Conservation (phyloP, 2,797 vertebrate species). For the Malacoraja senta region DNA sequence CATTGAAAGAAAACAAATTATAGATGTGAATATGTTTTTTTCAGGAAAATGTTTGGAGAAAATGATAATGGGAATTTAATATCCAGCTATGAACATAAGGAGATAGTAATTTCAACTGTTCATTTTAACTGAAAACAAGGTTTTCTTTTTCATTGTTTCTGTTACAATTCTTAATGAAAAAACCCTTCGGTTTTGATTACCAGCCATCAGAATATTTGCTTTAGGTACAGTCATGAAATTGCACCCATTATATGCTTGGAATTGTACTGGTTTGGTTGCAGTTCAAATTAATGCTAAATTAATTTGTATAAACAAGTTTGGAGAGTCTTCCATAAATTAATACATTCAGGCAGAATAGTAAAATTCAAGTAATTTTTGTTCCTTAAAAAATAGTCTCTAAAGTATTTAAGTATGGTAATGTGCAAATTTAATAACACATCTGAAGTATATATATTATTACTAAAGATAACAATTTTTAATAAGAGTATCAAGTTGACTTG, state of each 20-base stretch:
- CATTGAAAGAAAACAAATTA: background rate
- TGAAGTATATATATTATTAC: no score
- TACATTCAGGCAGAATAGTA: background rate
- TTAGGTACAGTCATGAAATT: no score
- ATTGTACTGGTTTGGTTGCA: background rate
- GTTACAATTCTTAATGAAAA: background rate
- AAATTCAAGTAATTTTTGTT: background rate
- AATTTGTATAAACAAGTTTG: background rate
- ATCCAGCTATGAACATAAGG: slow-evolving; percentile 25
- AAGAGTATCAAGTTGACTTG: no score
- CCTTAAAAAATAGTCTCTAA: no score
- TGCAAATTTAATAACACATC: no score
- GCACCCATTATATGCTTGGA: no score
- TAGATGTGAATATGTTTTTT: background rate
- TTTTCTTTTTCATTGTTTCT: slow-evolving; percentile 25
- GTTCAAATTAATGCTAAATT: background rate
- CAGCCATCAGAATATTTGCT: no score
- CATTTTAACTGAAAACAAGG: background rate
- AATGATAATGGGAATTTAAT: background rate
- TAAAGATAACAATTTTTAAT: no score
- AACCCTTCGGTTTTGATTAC: no score
- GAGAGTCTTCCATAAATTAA: background rate
- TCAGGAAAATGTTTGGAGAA: background rate
- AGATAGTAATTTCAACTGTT: background rate
- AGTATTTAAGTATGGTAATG: no score